Evolutionary conservation across 2,113 vertebrate genomes (phyloP).

Genomic region (Corythaixoides concolor): DNA sequence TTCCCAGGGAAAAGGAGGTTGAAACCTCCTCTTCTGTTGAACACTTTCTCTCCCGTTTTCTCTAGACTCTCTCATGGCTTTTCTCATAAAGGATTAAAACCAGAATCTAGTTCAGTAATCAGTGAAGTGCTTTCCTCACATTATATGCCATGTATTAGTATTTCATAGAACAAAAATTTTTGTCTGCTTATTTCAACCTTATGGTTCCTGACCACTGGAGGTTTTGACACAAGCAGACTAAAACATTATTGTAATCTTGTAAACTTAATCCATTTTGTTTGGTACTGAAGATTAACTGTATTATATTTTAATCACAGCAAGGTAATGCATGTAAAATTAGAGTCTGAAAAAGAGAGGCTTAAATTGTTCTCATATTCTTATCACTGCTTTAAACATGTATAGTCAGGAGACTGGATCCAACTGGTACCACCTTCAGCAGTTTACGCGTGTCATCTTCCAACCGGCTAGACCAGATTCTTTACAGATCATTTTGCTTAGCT

Average conservation of each 20-base stretch:
- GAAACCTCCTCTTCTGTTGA: background rate
- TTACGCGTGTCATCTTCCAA: background rate
- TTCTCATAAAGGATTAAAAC: background rate
- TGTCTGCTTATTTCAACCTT: background rate
- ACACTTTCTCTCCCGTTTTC: background rate
- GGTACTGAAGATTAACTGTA: background rate
- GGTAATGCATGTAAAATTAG: background rate
- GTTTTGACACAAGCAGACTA: background rate
- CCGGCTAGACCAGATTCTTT: background rate
- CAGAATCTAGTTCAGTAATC: background rate
- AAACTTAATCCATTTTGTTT: background rate
- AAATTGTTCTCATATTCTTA: background rate
- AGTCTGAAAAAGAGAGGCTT: background rate
- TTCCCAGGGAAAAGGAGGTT: background rate
- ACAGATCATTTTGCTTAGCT: background rate
- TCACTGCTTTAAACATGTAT: background rate
- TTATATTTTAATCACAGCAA: background rate
- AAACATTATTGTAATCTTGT: background rate
- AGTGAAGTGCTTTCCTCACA: background rate
- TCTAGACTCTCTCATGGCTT: background rate
- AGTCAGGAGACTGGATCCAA: background rate
- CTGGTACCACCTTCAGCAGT: background rate
- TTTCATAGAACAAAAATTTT: background rate
- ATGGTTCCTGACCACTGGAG: background rate
- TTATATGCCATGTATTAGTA: background rate